Base-by-base conservation (phyloP, 2,113 vertebrate genomes). In the Pogona vitticeps region DNA sequence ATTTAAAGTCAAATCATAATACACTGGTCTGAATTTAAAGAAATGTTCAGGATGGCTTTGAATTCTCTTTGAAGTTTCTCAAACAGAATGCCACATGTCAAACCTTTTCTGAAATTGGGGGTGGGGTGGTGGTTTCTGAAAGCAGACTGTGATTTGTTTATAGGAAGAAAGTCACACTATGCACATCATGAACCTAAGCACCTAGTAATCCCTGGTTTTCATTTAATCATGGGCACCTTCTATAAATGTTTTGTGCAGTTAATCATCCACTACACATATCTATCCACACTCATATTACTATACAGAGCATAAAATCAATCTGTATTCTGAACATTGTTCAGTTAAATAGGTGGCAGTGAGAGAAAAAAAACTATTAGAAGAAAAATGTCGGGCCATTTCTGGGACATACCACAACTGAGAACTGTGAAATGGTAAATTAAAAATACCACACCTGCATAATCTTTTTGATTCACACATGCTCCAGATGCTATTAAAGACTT, bases 381-480 rank as follows among this genome's bases (percentile, higher is more conserved):
- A 71, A 71, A 46, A 80, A 63, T 31, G 4, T 20, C 33, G 13
- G 2, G 13, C 61, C 15, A 65, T 52, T 82, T 82, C 40, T 59
- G 65, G 23, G n/a, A 33, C n/a, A 33, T 3, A 65, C 20, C 10
- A 68, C 17, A 38, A 72, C 80, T 85, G 12, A 38, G 71, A 84
- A 23, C 91, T n/a, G 88, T 77, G 52, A 82, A 92, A 21, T 28
- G 26, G 12, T 77, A 65, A 75, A 36, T 10, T 65, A 84, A 93
- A 94, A 65, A 76, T 90, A 86, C 68, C 94, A 95, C 86, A 98
- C 98, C 98, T 98, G 97, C 96, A 87, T 97, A 80, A 89, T 98
- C 97, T 88, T 95, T 91, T 17, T 93, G 84, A 94, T 98, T 97
- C 82, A 98, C 94, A 87, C 93, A 86, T 86, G 97, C 92, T 91